These are phyloP conservation scores for Callinectes sapidus DNA, from an alignment of 2,888 invertebrate genomes.

Conservation along the genomic window DNA sequence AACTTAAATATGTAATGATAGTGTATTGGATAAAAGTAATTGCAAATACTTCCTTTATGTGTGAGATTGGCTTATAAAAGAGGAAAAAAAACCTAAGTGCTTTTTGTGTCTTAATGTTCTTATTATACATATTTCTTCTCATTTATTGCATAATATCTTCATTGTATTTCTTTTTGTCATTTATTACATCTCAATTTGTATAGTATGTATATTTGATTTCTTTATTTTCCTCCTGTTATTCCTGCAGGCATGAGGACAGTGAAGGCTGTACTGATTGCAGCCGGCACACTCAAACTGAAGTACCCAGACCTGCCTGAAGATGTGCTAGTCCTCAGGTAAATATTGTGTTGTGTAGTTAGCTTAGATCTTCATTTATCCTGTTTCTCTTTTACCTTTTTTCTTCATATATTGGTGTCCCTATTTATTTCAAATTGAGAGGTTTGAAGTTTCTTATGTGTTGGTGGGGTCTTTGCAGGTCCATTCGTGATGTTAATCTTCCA, in stretches of 20 bases:
- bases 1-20: not conserved
- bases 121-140: not conserved
- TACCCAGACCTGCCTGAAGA: constrained; percentile 77
- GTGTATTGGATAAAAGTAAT: not conserved
- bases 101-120: too few relatives aligned
- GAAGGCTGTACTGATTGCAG: constrained; percentile 78
- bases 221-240: constrained; percentile 71
- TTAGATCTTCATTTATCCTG: not conserved
- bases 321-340: constrained; percentile 76
- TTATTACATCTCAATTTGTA: not conserved
- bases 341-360: not conserved
- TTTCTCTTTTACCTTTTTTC: not conserved
- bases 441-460: not conserved
- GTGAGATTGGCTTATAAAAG: too few relatives aligned
- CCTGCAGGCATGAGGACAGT: constrained; percentile 78
- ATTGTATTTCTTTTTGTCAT: not conserved
- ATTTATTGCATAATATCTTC: not conserved
- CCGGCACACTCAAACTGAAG: constrained; percentile 77
- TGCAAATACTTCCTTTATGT: not conserved
- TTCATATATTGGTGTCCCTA: not conserved
- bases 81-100: too few relatives aligned
- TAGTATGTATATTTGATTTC: not conserved
- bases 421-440: not conserved
- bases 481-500: constrained; percentile 78
- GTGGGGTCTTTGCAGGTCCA: constrained; percentile 74